Conservation (phyloP, 2,113 vertebrate genomes). For the Nesogale talazaci region DNA sequence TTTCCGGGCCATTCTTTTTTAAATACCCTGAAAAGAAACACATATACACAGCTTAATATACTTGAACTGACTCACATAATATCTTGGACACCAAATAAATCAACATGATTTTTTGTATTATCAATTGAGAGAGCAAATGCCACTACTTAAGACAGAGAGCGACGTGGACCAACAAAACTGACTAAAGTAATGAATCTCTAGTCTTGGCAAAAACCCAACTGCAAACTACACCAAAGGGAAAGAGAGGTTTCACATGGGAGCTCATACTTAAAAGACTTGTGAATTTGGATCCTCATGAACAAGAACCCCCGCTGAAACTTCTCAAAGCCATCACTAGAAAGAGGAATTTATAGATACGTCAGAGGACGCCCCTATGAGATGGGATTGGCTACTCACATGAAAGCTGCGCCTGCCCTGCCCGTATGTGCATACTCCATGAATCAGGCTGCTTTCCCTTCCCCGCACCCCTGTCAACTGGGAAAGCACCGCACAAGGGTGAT, state of each 20-base stretch:
- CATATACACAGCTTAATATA: neutral
- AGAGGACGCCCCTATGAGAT: neutral
- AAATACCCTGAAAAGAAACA: neutral
- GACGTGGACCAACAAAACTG: neutral
- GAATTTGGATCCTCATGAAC: neutral
- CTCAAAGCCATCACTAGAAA: neutral
- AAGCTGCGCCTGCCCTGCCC: neutral
- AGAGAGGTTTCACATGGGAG: slow-evolving; percentile 19
- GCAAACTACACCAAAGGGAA: neutral
- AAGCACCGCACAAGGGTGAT: neutral
- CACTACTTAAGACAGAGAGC: neutral
- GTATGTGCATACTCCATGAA: neutral
- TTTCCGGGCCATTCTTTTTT: neutral
- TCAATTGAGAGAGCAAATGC: neutral
- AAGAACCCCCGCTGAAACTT: neutral
- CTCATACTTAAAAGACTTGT: neutral
- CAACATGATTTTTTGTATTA: neutral
- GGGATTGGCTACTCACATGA: neutral
- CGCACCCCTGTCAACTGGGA: neutral
- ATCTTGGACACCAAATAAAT: slow-evolving; percentile 23
- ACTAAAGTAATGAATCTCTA: neutral
- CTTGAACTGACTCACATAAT: neutral
- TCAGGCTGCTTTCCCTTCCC: neutral
- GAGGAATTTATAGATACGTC: neutral
- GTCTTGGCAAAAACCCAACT: neutral